Conservation (phyloP, 2,888 invertebrate species). For the Mesorhabditis sp. region DNA sequence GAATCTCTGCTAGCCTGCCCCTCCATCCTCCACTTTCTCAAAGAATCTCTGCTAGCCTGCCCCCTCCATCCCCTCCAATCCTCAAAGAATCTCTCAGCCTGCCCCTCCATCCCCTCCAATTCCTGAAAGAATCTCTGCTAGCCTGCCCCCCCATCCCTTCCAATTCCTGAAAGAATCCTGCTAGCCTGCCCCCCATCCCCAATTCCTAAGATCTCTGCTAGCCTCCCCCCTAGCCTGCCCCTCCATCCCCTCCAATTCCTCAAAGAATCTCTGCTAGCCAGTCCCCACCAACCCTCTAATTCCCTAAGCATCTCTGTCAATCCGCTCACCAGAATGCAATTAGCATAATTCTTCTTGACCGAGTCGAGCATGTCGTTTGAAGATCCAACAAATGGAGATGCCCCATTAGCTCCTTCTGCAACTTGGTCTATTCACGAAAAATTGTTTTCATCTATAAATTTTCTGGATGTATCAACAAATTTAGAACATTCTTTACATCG, state of each 20-base stretch:
- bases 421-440: neutral
- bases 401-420: slow-evolving; percentile 21
- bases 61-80: too few species aligned
- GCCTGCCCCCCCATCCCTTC: too few species aligned
- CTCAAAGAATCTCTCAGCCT: too few species aligned
- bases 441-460: too few species aligned
- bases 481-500: too few species aligned
- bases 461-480: too few species aligned
- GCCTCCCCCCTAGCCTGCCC: too few species aligned
- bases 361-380: slow-evolving; percentile 10
- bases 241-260: too few species aligned
- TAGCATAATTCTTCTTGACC: slow-evolving; percentile 18
- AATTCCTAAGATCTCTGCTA: too few species aligned
- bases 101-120: too few species aligned
- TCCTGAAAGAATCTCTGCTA: neutral
- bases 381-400: slow-evolving; percentile 23
- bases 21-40: too few species aligned
- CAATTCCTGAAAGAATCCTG: neutral
- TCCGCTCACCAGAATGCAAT: slow-evolving; percentile 20
- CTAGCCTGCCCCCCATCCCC: neutral
- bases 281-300: too few species aligned
- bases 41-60: neutral
- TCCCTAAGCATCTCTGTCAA: neutral
- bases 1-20: neutral
- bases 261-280: neutral